Percentiles rank a stretch among this genome's conserved stretches.
These are phyloP conservation scores for Donacobius atricapilla DNA, from an alignment of 2,113 vertebrate genomes.

Conservation along the genomic window DNA sequence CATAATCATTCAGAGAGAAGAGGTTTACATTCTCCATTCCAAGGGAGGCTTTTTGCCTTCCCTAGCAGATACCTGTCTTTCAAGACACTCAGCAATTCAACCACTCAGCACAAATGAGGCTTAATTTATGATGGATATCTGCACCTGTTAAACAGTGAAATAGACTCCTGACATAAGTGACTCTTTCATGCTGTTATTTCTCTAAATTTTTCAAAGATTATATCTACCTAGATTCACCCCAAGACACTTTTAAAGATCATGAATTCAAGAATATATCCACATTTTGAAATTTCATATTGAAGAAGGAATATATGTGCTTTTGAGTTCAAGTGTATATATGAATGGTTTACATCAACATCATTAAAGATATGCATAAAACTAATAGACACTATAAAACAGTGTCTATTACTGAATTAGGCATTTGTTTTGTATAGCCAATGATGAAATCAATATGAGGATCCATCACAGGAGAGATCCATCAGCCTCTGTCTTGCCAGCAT, in stretches of 20 bases:
- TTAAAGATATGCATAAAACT: background rate
- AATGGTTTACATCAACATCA: background rate
- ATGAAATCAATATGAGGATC: conserved; percentile 8
- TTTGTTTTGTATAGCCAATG: conserved; percentile 39
- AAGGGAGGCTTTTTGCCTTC: background rate
- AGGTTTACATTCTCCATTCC: background rate
- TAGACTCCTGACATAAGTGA: background rate
- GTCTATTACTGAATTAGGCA: background rate
- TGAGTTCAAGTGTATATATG: background rate
- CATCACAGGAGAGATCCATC: background rate
- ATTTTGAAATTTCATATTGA: background rate
- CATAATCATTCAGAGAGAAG: background rate
- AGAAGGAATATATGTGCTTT: background rate
- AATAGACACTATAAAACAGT: too few relatives aligned
- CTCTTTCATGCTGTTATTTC: background rate
- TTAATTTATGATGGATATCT: conserved; percentile 25
- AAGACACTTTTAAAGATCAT: background rate
- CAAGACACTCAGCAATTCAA: background rate
- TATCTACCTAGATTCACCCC: background rate
- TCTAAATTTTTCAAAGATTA: background rate
- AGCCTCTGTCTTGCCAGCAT: background rate
- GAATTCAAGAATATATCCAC: background rate
- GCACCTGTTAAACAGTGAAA: conserved; percentile 29
- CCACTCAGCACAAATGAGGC: conserved; percentile 1
- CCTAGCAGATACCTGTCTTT: background rate